These are phyloP conservation scores for Pinctada fucata DNA, from an alignment of 2,888 invertebrate genomes.

Conservation along the genomic window DNA sequence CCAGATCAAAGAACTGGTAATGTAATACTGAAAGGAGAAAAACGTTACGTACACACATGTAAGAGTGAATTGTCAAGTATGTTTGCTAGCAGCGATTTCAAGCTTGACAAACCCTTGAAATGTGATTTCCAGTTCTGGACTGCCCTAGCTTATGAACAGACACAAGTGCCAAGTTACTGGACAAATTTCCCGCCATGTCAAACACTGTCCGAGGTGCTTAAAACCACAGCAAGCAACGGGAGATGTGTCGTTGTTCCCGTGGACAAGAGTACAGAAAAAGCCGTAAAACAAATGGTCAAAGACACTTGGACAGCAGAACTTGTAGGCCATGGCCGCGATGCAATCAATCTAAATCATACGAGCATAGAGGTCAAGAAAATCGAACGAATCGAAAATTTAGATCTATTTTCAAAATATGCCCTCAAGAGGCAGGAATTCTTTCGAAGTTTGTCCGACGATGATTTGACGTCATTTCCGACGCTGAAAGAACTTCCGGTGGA, in stretches of 20 bases:
- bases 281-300: slow-evolving; percentile 19
- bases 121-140: slow-evolving; percentile 19
- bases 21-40: slow-evolving; percentile 19
- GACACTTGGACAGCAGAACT: slow-evolving; percentile 27
- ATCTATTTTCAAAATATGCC: slow-evolving; percentile 31
- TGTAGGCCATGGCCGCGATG: slow-evolving; percentile 36
- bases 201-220: slow-evolving; percentile 17
- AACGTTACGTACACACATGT: neutral
- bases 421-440: slow-evolving; percentile 30
- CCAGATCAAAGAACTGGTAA: slow-evolving; percentile 5
- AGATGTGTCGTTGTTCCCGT: slow-evolving; percentile 8
- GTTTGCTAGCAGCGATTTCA: neutral
- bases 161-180: slow-evolving; percentile 32
- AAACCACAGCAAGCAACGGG: slow-evolving; percentile 1
- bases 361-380: slow-evolving; percentile 27
- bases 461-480: neutral
- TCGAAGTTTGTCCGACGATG: slow-evolving; percentile 23
- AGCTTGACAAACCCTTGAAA: neutral
- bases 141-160: slow-evolving; percentile 18
- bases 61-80: neutral
- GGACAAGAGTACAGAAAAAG: slow-evolving; percentile 20
- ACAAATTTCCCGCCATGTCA: slow-evolving; percentile 3
- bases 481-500: slow-evolving; percentile 16
- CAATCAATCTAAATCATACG: slow-evolving; percentile 24
- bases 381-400: slow-evolving; percentile 37